Percentiles rank a stretch among this genome's conserved stretches.
These are phyloP conservation scores for Neofelis nebulosa DNA, from an alignment of 2,113 vertebrate species.

Conservation along the genomic window DNA sequence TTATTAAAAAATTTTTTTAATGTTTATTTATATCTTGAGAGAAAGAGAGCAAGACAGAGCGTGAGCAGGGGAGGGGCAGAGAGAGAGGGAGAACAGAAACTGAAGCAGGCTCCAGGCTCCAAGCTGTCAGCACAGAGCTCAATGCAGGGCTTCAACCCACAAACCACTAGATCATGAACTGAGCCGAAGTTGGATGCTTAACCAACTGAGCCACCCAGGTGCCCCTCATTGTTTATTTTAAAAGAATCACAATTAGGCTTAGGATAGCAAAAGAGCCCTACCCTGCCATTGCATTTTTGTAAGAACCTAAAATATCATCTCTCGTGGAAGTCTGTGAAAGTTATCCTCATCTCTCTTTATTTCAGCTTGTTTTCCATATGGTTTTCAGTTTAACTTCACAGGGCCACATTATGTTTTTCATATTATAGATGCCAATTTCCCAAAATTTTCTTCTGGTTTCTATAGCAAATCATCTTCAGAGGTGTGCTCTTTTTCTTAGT, in stretches of 20 bases:
- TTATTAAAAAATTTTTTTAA: too few species aligned
- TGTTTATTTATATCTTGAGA: too few species aligned
- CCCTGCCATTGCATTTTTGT: not conserved
- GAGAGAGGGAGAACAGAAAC: too few species aligned
- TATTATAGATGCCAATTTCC: not conserved
- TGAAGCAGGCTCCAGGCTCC: too few species aligned
- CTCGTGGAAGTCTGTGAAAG: not conserved
- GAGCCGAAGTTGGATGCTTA: too few species aligned
- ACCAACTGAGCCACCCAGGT: too few species aligned
- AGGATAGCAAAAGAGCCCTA: not conserved
- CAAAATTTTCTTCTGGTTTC: constrained; percentile 24
- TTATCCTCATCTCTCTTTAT: not conserved
- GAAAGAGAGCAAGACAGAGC: too few species aligned
- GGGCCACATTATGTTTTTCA: not conserved
- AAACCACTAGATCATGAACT: too few species aligned
- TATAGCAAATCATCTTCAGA: not conserved
- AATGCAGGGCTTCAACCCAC: too few species aligned
- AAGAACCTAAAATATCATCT: not conserved
- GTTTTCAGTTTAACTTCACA: constrained; percentile 18
- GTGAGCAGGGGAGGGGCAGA: too few species aligned
- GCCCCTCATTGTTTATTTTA: not conserved
- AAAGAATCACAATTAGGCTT: not conserved
- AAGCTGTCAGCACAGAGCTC: too few species aligned
- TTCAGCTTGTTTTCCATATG: not conserved
- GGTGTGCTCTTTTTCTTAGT: not conserved